phyloP scores from a whole-genome alignment of 2,113 vertebrate genomes.

The Drymodes brunneopygia region DNA sequence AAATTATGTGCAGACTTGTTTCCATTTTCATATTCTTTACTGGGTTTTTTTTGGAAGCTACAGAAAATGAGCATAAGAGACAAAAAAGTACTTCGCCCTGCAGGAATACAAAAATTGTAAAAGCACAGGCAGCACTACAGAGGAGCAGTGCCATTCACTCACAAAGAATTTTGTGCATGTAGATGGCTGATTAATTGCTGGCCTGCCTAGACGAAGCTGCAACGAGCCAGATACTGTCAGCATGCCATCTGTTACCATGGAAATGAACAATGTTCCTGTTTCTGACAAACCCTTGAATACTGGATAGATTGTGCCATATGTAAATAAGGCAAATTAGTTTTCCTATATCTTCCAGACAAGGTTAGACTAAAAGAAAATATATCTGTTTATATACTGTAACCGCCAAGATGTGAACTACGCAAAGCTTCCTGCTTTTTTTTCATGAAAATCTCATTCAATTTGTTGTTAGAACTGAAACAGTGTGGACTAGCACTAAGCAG shows the following conservation, averaged over 20 bases:
- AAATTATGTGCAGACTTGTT: slow-evolving; percentile 70
- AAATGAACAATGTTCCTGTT: slow-evolving; percentile 87
- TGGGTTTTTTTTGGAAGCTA: slow-evolving; percentile 70
- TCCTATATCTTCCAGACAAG: slow-evolving; percentile 85
- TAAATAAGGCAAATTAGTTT: slow-evolving; percentile 91
- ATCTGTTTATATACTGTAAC: slow-evolving; percentile 80
- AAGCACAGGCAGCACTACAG: slow-evolving; percentile 84
- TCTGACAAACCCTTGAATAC: slow-evolving; percentile 85
- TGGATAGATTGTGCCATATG: slow-evolving; percentile 87
- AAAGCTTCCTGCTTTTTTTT: slow-evolving; percentile 56
- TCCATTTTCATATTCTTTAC: slow-evolving; percentile 62
- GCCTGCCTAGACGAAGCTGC: slow-evolving; percentile 85
- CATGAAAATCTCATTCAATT: slow-evolving; percentile 57
- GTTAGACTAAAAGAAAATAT: slow-evolving; percentile 83
- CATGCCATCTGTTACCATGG: slow-evolving; percentile 91
- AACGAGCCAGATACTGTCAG: slow-evolving; percentile 88
- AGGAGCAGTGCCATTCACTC: slow-evolving; percentile 83
- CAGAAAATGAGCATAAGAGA: slow-evolving; percentile 77
- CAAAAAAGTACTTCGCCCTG: slow-evolving; percentile 84
- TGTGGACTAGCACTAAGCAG: slow-evolving; percentile 42
- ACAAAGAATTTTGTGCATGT: slow-evolving; percentile 86
- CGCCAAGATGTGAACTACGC: slow-evolving; percentile 61
- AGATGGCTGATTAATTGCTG: slow-evolving; percentile 90
- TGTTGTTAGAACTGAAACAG: slow-evolving; percentile 62
- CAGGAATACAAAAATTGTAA: slow-evolving; percentile 84